Evolutionary conservation across 2,113 vertebrate genomes (phyloP).

Genomic region (Triplophysa tibetana): DNA sequence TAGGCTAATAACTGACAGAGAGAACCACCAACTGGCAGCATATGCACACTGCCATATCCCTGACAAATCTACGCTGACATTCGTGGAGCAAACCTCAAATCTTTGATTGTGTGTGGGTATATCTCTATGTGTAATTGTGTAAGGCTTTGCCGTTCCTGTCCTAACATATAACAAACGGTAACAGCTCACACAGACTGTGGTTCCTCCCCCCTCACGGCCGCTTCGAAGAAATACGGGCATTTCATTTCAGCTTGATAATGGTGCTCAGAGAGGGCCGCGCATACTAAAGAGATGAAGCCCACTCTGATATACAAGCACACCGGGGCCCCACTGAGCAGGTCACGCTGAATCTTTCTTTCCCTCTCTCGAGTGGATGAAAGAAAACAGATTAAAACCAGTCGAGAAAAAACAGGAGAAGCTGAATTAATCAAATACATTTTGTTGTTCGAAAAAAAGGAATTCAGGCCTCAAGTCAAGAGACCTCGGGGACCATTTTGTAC

Average conservation of each 20-base stretch:
- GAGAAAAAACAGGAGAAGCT: slow-evolving; percentile 27
- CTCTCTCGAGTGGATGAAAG: slow-evolving; percentile 27
- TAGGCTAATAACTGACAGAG: slow-evolving; percentile 32
- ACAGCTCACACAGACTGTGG: not conserved
- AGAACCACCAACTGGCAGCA: slow-evolving; percentile 35
- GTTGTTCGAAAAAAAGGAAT: slow-evolving; percentile 37
- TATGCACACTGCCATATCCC: slow-evolving; percentile 25
- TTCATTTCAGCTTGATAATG: slow-evolving; percentile 56
- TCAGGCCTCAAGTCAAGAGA: slow-evolving; percentile 10
- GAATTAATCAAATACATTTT: slow-evolving; percentile 51
- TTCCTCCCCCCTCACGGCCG: not conserved
- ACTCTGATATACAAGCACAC: slow-evolving; percentile 42
- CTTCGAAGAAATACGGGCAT: slow-evolving; percentile 49
- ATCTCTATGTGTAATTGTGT: not conserved
- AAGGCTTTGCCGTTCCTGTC: not conserved
- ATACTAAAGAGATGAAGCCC: slow-evolving; percentile 52
- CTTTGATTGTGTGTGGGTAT: not conserved
- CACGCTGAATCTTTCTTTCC: slow-evolving; percentile 22
- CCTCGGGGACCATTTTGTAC: slow-evolving; percentile 49
- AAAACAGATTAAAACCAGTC: slow-evolving; percentile 30
- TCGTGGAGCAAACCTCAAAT: slow-evolving; percentile 20
- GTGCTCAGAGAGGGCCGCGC: slow-evolving; percentile 56
- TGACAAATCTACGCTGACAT: slow-evolving; percentile 40
- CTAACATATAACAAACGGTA: not conserved
- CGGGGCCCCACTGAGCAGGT: slow-evolving; percentile 44